Percentiles rank a stretch among this genome's conserved stretches.
These are phyloP conservation scores for Pocillopora damicornis DNA, from an alignment of 64 coral and sea anemone species.

Conservation along the genomic window DNA sequence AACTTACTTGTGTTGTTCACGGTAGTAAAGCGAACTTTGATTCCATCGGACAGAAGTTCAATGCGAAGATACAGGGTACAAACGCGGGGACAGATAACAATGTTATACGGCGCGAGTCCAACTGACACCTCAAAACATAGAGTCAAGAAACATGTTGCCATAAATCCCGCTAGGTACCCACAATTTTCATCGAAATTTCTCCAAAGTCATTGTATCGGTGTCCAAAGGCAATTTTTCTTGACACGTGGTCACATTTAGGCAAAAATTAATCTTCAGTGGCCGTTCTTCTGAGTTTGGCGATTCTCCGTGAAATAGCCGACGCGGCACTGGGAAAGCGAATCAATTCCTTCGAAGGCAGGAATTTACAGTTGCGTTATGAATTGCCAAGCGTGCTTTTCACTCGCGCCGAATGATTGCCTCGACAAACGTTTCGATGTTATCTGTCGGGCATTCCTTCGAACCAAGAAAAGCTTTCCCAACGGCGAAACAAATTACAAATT, in stretches of 20 bases:
- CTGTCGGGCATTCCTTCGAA: background rate
- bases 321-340: background rate
- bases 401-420: background rate
- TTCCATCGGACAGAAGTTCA: constrained; percentile 14
- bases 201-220: constrained; percentile 15
- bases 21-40: background rate
- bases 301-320: background rate
- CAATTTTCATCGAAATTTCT: constrained; percentile 25
- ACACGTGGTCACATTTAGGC: constrained; percentile 26
- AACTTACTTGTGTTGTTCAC: constrained; percentile 33
- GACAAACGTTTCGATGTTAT: constrained; percentile 19
- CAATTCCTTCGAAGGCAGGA: constrained; percentile 5
- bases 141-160: constrained; percentile 43
- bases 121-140: constrained; percentile 22
- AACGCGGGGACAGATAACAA: constrained; percentile 1
- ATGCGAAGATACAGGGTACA: background rate
- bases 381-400: background rate
- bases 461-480: background rate
- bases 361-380: constrained; percentile 11
- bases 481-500: constrained; percentile 2
- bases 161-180: background rate
- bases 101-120: constrained; percentile 8
- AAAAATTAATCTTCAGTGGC: background rate
- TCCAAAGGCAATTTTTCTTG: background rate
- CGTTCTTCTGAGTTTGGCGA: background rate